Conservation (phyloP, 2,797 vertebrate genomes). For the Eurystomus glaucurus region DNA sequence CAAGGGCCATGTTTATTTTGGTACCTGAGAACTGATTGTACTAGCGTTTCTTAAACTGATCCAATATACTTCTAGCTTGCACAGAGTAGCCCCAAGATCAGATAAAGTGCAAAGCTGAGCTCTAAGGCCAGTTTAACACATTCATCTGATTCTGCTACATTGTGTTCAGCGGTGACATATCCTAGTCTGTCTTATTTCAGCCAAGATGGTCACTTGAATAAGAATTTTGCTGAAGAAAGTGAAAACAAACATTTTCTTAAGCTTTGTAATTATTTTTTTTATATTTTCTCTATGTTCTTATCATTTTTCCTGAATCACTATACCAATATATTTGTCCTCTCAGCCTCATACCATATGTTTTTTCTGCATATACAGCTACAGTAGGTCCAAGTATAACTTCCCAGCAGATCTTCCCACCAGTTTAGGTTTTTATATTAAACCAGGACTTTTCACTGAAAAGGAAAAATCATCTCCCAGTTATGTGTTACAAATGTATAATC, state of each 20-base stretch:
- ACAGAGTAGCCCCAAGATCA: neutral
- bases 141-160: neutral
- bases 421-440: neutral
- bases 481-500: neutral
- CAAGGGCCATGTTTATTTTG: neutral
- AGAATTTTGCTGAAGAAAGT: neutral
- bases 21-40: neutral
- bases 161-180: neutral
- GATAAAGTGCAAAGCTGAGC: neutral
- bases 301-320: neutral
- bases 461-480: neutral
- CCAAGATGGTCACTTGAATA: neutral
- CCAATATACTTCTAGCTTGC: neutral
- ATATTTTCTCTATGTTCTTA: neutral
- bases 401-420: neutral
- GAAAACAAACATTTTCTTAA: neutral
- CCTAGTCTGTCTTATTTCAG: neutral
- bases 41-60: neutral
- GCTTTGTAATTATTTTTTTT: neutral
- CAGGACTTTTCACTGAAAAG: neutral
- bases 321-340: neutral
- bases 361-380: neutral
- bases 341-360: neutral
- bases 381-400: neutral
- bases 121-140: neutral